Percentiles rank a stretch among this genome's conserved stretches.
These are phyloP conservation scores for Drosophila nigrodunni DNA, from an alignment of 1,140 invertebrate species.

Conservation along the genomic window DNA sequence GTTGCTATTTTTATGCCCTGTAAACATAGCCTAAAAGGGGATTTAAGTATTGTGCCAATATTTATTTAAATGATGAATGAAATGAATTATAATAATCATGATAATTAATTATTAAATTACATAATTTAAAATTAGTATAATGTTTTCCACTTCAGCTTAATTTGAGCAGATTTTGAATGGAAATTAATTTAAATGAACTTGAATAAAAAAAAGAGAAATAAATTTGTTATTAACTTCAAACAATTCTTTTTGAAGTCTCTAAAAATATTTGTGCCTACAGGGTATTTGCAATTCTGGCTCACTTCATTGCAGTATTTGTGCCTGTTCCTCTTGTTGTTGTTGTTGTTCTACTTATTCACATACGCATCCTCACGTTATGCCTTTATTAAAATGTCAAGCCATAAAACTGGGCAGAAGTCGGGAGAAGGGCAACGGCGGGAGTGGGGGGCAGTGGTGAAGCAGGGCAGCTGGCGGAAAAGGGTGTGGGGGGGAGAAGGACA, in stretches of 20 bases:
- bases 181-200: no score
- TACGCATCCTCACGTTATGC: slow-evolving; percentile 17
- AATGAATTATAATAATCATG: not conserved
- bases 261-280: not conserved
- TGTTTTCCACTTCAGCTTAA: no score
- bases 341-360: slow-evolving; percentile 6
- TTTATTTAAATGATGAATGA: not conserved
- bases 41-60: not conserved
- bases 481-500: not conserved
- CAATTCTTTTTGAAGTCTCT: no score
- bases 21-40: not conserved
- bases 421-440: not conserved
- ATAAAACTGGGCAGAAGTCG: slow-evolving; percentile 29
- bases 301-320: not conserved
- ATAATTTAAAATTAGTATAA: no score
- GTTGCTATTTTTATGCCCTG: slow-evolving; percentile 12
- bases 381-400: slow-evolving; percentile 80
- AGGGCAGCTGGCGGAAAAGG: not conserved
- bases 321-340: not conserved
- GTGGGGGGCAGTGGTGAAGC: not conserved
- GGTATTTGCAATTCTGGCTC: no score
- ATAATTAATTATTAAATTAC: no score
- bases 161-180: no score
- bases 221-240: no score
- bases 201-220: no score